Evolutionary conservation across 2,888 invertebrate genomes (phyloP).

Genomic region (Tenthredo distinguenda): DNA sequence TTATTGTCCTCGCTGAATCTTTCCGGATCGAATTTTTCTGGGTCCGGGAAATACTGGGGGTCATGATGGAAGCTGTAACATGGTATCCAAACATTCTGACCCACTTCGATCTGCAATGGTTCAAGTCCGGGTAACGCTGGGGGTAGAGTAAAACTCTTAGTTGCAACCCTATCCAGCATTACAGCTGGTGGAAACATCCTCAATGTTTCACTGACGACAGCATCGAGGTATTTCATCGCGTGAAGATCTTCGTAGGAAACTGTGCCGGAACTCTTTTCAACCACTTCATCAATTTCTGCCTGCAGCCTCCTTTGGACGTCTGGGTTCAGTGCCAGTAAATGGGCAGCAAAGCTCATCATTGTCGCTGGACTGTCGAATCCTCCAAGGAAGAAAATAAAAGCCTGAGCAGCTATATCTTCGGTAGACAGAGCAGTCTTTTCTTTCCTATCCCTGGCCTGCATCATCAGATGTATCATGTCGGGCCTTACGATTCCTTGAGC

Average conservation of each 20-base stretch:
- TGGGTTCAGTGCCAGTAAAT: conserved; percentile 57
- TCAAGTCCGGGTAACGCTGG: conserved; percentile 68
- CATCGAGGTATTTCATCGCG: conserved; percentile 80
- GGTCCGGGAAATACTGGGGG: conserved; percentile 72
- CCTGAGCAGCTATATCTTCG: conserved; percentile 36
- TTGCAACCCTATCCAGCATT: conserved; percentile 69
- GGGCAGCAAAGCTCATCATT: conserved; percentile 12
- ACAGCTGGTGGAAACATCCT: conserved; percentile 67
- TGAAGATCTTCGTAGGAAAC: conserved; percentile 77
- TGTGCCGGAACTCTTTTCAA: conserved; percentile 69
- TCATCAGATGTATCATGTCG: conserved; percentile 80
- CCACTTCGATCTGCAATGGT: conserved; percentile 69
- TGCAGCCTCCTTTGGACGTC: conserved; percentile 59
- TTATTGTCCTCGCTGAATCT: conserved; percentile 73
- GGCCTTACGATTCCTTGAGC: conserved; percentile 71
- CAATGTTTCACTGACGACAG: conserved; percentile 76
- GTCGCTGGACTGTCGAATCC: conserved; percentile 61
- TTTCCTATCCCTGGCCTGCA: conserved; percentile 72
- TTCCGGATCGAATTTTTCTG: conserved; percentile 76
- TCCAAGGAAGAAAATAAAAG: conserved; percentile 52
- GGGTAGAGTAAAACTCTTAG: conserved; percentile 70
- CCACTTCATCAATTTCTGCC: conserved; percentile 59
- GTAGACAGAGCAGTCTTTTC: background rate
- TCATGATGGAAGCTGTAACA: conserved; percentile 74
- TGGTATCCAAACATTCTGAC: conserved; percentile 70